Percentiles rank a stretch among this genome's conserved stretches.
Conservation (phyloP, 37 sponge, comb jelly and placozoan species). For the Aphrocallistes beatrix region DNA sequence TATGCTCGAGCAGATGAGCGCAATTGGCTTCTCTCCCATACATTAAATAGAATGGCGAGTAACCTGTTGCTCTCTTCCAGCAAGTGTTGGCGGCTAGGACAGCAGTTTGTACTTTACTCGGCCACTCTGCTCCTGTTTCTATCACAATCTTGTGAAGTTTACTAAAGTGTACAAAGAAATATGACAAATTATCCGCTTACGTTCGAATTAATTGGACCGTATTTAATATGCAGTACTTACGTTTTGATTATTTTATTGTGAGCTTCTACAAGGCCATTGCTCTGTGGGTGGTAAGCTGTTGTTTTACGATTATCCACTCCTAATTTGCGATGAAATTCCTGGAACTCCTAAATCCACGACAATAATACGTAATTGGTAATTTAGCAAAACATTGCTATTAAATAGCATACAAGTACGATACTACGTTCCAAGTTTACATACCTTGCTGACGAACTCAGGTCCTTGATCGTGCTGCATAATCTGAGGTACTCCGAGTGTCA, state of each 20-base stretch:
- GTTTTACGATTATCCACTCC: background rate
- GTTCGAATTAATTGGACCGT: background rate
- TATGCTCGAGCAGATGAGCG: background rate
- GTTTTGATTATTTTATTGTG: background rate
- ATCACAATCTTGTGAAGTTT: background rate
- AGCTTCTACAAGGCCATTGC: background rate
- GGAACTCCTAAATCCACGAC: background rate
- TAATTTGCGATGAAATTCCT: background rate
- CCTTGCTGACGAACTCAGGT: no score
- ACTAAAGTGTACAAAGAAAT: background rate
- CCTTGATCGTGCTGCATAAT: background rate
- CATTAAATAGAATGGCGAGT: conserved; percentile 15
- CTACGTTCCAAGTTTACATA: no score
- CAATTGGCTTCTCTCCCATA: conserved; percentile 1
- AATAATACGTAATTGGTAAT: no score
- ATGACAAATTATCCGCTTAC: background rate
- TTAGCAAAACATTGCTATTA: no score
- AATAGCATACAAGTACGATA: no score
- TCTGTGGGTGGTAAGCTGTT: conserved; percentile 15
- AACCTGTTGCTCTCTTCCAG: conserved; percentile 1
- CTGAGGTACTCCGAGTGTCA: background rate
- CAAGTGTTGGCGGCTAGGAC: conserved; percentile 1
- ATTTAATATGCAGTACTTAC: background rate
- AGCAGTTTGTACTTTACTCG: background rate
- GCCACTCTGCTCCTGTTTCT: background rate